These are phyloP conservation scores for Muntiacus reevesi DNA, from an alignment of 2,113 vertebrate genomes.

Conservation along the genomic window DNA sequence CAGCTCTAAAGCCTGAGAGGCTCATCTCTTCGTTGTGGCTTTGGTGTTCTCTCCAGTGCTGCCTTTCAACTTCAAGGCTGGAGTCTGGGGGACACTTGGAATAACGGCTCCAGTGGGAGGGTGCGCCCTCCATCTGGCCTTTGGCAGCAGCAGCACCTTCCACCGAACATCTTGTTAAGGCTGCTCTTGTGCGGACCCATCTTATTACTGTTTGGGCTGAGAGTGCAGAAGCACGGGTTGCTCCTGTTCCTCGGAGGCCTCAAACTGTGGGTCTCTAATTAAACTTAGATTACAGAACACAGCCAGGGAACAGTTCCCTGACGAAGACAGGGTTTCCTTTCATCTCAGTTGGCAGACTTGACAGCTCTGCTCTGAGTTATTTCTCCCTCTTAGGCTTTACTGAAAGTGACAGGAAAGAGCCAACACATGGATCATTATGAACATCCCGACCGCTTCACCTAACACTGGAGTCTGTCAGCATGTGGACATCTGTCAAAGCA, in stretches of 20 bases:
- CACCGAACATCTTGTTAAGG: not conserved
- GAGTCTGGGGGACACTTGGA: not conserved
- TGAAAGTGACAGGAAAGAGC: not conserved
- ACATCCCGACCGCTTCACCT: not conserved
- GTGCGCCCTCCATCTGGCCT: not conserved
- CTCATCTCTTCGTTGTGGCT: not conserved
- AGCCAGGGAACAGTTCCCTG: not conserved
- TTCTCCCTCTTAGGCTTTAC: not conserved
- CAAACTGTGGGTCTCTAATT: not conserved
- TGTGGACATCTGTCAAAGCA: not conserved
- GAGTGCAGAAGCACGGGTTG: not conserved
- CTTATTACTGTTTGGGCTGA: not conserved
- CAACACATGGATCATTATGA: not conserved
- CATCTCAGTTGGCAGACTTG: not conserved
- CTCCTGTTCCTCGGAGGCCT: not conserved
- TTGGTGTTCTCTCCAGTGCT: not conserved
- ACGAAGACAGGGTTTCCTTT: not conserved
- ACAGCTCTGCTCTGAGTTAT: not conserved
- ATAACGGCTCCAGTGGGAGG: not conserved
- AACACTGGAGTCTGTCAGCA: not conserved
- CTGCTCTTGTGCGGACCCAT: not conserved
- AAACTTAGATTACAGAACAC: not conserved
- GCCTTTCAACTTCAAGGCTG: not conserved
- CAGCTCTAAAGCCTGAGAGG: not conserved
- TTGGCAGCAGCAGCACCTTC: not conserved